Percentiles rank a stretch among this genome's conserved stretches.
Conservation (phyloP, 2,888 invertebrate species). For the Orthosia incerta region DNA sequence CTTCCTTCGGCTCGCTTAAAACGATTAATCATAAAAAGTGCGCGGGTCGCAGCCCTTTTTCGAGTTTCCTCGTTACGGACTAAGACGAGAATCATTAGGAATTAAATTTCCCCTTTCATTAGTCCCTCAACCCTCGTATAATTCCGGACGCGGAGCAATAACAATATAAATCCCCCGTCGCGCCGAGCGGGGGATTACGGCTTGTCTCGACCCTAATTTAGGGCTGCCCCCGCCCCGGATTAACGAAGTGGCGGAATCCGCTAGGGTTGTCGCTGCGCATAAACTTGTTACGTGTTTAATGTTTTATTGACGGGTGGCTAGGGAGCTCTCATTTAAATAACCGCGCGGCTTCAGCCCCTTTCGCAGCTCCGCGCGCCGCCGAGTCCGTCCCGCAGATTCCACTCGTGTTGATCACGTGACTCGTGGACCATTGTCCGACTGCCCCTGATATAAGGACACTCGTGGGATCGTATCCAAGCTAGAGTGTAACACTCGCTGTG, state of each 20-base stretch:
- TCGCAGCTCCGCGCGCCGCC: conserved; percentile 35
- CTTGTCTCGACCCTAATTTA: conserved; percentile 91
- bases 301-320: conserved; percentile 90
- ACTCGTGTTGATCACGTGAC: conserved; percentile 58
- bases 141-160: conserved; percentile 91
- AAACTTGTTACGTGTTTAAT: conserved; percentile 91
- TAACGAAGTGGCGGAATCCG: conserved; percentile 91
- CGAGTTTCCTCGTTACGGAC: conserved; percentile 91
- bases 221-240: conserved; percentile 91
- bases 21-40: conserved; percentile 89
- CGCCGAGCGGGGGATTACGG: conserved; percentile 91
- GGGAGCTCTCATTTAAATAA: conserved; percentile 90
- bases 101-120: conserved; percentile 92
- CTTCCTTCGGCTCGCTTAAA: conserved; percentile 82
- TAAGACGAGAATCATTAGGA: conserved; percentile 91
- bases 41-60: conserved; percentile 89
- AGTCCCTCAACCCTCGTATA: conserved; percentile 91
- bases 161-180: conserved; percentile 91
- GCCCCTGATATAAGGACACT: conserved; percentile 36
- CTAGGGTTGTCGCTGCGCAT: conserved; percentile 91
- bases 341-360: conserved; percentile 75
- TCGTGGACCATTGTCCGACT: conserved; percentile 46
- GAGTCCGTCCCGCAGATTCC: conserved; percentile 11
- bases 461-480: conserved; percentile 13
- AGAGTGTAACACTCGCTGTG: neutral